Percentiles rank a stretch among this genome's conserved stretches.
Conservation (phyloP, 2,113 vertebrate genomes). For the Mustela nigripes region DNA sequence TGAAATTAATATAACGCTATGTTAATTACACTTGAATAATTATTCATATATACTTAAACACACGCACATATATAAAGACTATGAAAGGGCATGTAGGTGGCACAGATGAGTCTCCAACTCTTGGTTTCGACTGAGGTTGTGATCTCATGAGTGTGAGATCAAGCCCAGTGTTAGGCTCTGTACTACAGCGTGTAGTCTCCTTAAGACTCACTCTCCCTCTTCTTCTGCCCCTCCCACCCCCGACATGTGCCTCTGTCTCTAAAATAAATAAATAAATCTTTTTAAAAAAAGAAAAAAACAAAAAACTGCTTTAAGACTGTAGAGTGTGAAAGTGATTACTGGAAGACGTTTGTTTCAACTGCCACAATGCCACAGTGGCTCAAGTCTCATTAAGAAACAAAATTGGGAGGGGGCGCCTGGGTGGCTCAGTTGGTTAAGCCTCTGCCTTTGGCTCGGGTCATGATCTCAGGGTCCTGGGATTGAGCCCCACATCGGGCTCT, state of each 20-base stretch:
- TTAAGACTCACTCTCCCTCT: background rate
- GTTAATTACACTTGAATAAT: background rate
- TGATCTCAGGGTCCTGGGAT: too few relatives aligned
- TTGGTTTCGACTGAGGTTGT: background rate
- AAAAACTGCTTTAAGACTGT: background rate
- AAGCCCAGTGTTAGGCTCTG: background rate
- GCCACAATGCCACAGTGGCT: too few relatives aligned
- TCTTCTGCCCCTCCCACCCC: background rate
- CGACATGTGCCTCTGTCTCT: background rate
- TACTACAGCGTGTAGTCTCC: background rate
- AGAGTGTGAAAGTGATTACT: background rate
- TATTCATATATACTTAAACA: background rate
- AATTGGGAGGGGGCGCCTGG: too few relatives aligned
- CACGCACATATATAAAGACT: background rate
- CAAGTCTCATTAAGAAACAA: too few relatives aligned
- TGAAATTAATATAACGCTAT: too few relatives aligned
- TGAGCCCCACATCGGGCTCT: too few relatives aligned
- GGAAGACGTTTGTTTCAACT: too few relatives aligned
- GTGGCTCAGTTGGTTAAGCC: too few relatives aligned
- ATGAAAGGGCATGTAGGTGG: background rate
- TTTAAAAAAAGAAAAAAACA: background rate
- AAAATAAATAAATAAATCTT: background rate
- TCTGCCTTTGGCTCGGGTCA: too few relatives aligned
- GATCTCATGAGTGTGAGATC: background rate
- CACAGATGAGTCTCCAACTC: background rate